Evolutionary conservation across 2,888 invertebrate genomes (phyloP).

Genomic region (Pantelozetes paolii): DNA sequence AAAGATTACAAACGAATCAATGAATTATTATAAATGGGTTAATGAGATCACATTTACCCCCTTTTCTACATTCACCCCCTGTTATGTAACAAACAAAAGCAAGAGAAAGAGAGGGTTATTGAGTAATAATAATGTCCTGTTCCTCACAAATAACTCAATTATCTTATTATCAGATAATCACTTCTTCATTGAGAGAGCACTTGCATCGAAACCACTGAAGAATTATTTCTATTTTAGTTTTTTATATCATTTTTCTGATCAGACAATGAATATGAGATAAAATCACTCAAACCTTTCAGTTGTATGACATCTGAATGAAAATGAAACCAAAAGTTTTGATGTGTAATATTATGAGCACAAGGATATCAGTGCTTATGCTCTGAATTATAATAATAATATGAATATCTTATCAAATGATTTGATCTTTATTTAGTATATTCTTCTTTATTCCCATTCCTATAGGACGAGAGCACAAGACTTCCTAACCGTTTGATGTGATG

Average conservation of each 20-base stretch:
- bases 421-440: not conserved
- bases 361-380: not conserved
- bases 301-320: not conserved
- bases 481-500: not conserved
- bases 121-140: not conserved
- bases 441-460: not conserved
- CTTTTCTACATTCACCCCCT: too few species aligned
- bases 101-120: too few species aligned
- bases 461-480: not conserved
- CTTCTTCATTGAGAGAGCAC: not conserved
- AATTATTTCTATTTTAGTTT: constrained; percentile 6
- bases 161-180: too few species aligned
- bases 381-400: not conserved
- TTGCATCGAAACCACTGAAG: not conserved
- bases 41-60: not conserved
- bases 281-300: not conserved
- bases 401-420: not conserved
- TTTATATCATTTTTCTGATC: constrained; percentile 17
- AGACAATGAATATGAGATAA: not conserved
- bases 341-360: not conserved
- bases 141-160: too few species aligned
- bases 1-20: not conserved
- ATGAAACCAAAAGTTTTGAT: constrained; percentile 1
- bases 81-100: too few species aligned
- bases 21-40: not conserved